Percentiles rank a stretch among this genome's conserved stretches.
phyloP scores from a whole-genome alignment of 1,140 invertebrate genomes.

The Pemphigus obesinymphae region DNA sequence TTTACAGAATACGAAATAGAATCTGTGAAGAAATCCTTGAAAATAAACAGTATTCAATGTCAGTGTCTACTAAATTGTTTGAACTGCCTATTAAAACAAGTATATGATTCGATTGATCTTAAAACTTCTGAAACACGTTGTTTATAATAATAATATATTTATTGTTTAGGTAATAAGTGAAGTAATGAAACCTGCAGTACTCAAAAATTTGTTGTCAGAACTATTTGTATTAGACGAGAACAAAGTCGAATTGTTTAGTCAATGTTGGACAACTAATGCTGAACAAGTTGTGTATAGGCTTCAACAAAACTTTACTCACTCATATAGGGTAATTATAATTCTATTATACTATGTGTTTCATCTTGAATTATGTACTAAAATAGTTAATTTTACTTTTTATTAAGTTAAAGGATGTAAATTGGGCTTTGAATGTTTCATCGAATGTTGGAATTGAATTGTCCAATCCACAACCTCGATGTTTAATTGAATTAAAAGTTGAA shows the following conservation, averaged over 20 bases:
- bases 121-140: neutral
- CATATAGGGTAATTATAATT: conserved; percentile 7
- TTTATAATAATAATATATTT: neutral
- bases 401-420: conserved; percentile 28
- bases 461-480: conserved; percentile 10
- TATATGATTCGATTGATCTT: neutral
- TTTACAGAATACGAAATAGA: conserved; percentile 8
- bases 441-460: neutral
- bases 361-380: neutral
- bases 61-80: conserved; percentile 10
- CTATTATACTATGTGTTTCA: neutral
- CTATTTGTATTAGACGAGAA: neutral
- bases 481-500: conserved; percentile 35
- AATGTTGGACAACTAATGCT: conserved; percentile 17
- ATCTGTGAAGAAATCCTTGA: neutral
- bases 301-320: conserved; percentile 19
- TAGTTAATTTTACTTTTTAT: neutral
- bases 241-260: conserved; percentile 18
- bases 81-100: conserved; percentile 21
- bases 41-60: neutral
- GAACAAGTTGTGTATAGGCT: conserved; percentile 17
- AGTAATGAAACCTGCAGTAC: conserved; percentile 4
- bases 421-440: conserved; percentile 33
- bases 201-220: neutral
- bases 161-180: conserved; percentile 11